Evolutionary conservation across 2,888 invertebrate species (phyloP).

Genomic region (Gandaritis pyraliata): DNA sequence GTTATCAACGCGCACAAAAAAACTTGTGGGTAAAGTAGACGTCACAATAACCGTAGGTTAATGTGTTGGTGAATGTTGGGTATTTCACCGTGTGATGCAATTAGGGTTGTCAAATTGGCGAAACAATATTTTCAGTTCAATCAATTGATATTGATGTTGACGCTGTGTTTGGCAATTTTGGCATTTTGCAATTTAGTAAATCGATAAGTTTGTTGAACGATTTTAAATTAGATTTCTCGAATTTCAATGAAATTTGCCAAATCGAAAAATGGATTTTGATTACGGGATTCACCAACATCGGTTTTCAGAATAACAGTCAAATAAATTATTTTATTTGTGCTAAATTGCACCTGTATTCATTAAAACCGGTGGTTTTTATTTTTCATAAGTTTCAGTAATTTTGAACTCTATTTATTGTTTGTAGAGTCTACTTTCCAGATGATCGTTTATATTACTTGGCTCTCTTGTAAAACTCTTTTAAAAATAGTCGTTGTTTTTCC

Average conservation of each 20-base stretch:
- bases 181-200: slow-evolving; percentile 18
- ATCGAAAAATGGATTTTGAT: neutral
- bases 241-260: neutral
- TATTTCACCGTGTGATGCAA: slow-evolving; percentile 43
- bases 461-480: too few species aligned
- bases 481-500: too few species aligned
- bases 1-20: too few species aligned
- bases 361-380: too few species aligned
- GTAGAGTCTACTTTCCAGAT: too few species aligned
- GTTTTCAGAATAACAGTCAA: too few species aligned
- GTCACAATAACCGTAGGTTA: slow-evolving; percentile 40
- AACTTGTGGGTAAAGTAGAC: too few species aligned
- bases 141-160: slow-evolving; percentile 14
- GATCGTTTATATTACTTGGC: too few species aligned
- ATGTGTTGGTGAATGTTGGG: neutral
- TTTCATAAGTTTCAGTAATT: too few species aligned
- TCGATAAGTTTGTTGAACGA: slow-evolving; percentile 9
- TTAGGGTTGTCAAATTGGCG: slow-evolving; percentile 42
- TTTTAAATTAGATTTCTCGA: slow-evolving; percentile 5
- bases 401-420: too few species aligned
- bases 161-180: slow-evolving; percentile 6
- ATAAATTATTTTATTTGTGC: too few species aligned
- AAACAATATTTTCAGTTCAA: slow-evolving; percentile 25
- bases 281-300: neutral
- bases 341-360: too few species aligned